phyloP scores from a whole-genome alignment of 2,113 vertebrate species.

The Eptatretus burgeri region DNA sequence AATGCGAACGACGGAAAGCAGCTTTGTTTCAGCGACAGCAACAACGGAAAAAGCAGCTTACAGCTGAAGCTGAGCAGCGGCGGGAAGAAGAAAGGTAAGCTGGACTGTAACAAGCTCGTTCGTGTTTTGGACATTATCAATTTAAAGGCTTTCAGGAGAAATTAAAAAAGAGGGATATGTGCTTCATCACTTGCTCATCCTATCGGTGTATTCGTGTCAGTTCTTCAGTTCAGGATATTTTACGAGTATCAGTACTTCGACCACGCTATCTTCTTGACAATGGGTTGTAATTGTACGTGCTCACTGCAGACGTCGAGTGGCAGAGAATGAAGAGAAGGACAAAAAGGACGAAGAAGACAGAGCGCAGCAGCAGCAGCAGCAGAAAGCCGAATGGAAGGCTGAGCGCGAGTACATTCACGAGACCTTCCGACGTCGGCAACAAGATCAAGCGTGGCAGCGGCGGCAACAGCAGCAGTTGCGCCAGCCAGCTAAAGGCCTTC shows the following conservation, averaged over 20 bases:
- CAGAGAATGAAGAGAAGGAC: too few relatives aligned
- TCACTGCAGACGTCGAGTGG: neutral
- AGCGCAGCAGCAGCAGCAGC: neutral
- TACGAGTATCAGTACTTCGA: too few relatives aligned
- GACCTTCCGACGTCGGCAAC: conserved; percentile 3
- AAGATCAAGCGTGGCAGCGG: neutral
- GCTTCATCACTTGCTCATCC: conserved; percentile 9
- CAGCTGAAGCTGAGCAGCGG: conserved; percentile 44
- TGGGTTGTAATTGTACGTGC: conserved; percentile 5
- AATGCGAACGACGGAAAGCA: conserved; percentile 45
- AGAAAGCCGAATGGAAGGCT: neutral
- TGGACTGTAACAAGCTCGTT: neutral
- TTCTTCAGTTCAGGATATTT: neutral
- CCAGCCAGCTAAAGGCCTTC: neutral
- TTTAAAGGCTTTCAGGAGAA: neutral
- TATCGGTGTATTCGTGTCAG: neutral
- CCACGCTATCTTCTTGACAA: conserved; percentile 8
- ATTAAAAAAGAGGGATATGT: neutral
- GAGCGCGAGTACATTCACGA: conserved; percentile 4
- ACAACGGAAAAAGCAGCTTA: conserved; percentile 46
- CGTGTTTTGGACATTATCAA: too few relatives aligned
- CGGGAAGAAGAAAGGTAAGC: conserved; percentile 60
- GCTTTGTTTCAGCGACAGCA: conserved; percentile 46
- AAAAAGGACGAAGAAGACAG: neutral
- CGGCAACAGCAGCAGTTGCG: neutral